Evolutionary conservation across 2,888 invertebrate species (phyloP), one percentile per base, ranked within the genome.

Genomic region (Bembecia ichneumoniformis): DNA sequence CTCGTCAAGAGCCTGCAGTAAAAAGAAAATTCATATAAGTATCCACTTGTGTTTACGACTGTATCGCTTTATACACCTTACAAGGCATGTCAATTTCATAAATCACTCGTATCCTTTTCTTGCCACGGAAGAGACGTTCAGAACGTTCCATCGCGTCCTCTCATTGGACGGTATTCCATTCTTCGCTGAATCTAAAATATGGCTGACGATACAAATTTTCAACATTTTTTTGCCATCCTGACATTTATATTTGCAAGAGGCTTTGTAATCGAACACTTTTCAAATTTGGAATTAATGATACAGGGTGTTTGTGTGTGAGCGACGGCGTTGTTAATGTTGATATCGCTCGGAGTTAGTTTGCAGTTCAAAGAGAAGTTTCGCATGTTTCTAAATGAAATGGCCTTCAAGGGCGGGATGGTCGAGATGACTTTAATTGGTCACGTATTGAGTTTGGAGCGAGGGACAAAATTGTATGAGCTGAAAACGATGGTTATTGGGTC

Each of bases 301-400:
- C 71, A 83, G 63, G 81, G 79, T 0, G 77, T 79, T n/a, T 79
- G 82, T 51, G 71, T 84, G 40, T 87, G 86, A 82, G 72, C 76
- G 0, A 84, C 84, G 0, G 82, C 79, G 2, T 64, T 81, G 0
- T 80, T 83, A 2, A 78, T 82, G 77, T 75, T 76, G 0, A 77
- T 82, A 7, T 73, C 80, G 1, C 57, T 83, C 2, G 69, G 66
- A 0, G 59, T 86, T 1, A 83, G 79, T 17, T 55, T 83, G 14
- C 20, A 72, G 49, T 86, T 77, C 52, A 66, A 77, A 16, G 64
- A 62, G 0, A 56, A 80, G 35, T 77, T 86, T 47, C 59, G 77
- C 7, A 49, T 44, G 2, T 83, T 82, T 48, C 57, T 87, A 0
- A 56, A 62, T 3, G 81, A 84, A 51, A 76, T 82, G 70, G 74